These are phyloP conservation scores for Syrista parreyssii DNA, from an alignment of 2,888 invertebrate genomes.

Conservation along the genomic window DNA sequence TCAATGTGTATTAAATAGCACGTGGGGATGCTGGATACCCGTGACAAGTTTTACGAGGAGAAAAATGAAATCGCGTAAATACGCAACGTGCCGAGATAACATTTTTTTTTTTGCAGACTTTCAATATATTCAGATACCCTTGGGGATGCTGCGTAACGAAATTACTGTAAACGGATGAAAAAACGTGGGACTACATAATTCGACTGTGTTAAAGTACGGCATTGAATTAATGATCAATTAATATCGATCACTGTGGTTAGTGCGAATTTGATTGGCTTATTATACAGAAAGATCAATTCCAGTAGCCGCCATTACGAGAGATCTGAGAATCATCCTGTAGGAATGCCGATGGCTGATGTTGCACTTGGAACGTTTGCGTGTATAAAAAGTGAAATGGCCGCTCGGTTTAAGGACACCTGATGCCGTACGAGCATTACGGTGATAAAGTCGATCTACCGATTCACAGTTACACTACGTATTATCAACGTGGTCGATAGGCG, in stretches of 20 bases:
- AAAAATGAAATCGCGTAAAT: no score
- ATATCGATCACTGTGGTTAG: background rate
- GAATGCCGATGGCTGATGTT: conserved; percentile 26
- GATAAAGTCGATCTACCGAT: background rate
- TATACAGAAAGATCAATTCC: background rate
- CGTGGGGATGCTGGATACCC: no score
- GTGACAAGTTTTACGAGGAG: no score
- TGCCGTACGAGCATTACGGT: background rate
- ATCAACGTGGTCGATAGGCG: background rate
- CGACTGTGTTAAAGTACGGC: no score
- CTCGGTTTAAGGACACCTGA: background rate
- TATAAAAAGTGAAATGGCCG: background rate
- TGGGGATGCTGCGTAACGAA: no score
- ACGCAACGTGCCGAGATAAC: no score
- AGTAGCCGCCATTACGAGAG: background rate
- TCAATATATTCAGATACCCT: no score
- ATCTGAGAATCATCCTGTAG: conserved; percentile 35
- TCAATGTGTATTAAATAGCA: no score
- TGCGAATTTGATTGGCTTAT: background rate
- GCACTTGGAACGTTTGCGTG: background rate
- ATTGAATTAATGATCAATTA: no score
- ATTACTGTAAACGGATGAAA: no score
- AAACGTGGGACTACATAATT: no score
- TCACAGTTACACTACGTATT: background rate
- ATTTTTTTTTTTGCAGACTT: no score